Percentiles rank a stretch among this genome's conserved stretches.
Evolutionary conservation across 2,888 invertebrate species (phyloP).

Genomic region (Exocentrus adspersus): DNA sequence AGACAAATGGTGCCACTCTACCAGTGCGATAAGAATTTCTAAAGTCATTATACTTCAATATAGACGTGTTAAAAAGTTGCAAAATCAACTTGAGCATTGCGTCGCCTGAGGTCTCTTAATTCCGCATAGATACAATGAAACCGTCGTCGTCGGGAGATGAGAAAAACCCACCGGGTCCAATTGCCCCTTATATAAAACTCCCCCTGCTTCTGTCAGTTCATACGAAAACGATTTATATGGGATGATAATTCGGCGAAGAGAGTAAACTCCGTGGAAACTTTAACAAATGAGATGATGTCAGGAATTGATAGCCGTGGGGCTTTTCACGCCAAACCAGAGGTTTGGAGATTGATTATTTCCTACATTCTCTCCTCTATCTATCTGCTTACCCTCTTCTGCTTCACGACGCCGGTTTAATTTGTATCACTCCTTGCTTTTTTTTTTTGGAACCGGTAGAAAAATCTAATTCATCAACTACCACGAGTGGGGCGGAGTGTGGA

Average conservation of each 20-base stretch:
- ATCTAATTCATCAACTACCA: neutral
- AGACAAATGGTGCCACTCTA: no score
- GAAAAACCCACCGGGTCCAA: neutral
- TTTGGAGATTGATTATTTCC: slow-evolving; percentile 36
- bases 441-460: slow-evolving; percentile 16
- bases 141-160: neutral
- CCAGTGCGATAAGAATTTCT: no score
- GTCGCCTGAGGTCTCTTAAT: no score
- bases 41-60: no score
- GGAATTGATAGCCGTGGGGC: slow-evolving; percentile 31
- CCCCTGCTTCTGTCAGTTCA: slow-evolving; percentile 29
- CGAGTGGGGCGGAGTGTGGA: no score
- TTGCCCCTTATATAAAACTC: slow-evolving; percentile 18
- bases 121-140: no score
- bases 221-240: slow-evolving; percentile 29
- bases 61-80: no score
- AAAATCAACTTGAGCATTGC: no score
- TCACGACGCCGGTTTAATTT: slow-evolving; percentile 28
- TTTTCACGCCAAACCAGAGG: slow-evolving; percentile 33
- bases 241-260: slow-evolving; percentile 26
- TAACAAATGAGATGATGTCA: slow-evolving; percentile 36
- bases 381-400: slow-evolving; percentile 21
- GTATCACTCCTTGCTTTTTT: slow-evolving; percentile 23
- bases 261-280: slow-evolving; percentile 31
- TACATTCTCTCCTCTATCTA: slow-evolving; percentile 27